These are phyloP conservation scores for Chrysaora quinquecirrha DNA, from an alignment of 30 jellyfish, hydroid and myxozoan species.

Conservation along the genomic window DNA sequence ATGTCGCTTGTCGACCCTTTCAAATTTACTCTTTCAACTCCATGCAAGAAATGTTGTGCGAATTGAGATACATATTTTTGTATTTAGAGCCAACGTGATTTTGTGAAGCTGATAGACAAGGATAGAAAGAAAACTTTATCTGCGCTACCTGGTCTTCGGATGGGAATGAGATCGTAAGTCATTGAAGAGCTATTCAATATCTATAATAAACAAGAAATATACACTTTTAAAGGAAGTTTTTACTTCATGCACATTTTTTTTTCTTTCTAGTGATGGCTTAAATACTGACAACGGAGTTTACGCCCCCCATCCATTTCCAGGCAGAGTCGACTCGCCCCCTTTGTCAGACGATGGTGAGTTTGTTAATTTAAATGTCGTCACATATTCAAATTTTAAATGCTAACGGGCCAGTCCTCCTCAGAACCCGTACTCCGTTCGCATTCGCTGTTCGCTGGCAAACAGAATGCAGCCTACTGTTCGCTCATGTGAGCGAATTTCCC, in stretches of 20 bases:
- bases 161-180: slow-evolving; percentile 7
- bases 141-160: slow-evolving; percentile 39
- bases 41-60: not conserved
- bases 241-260: too few species aligned
- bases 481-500: too few species aligned
- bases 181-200: too few species aligned
- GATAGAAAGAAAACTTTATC: slow-evolving; percentile 55
- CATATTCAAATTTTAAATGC: not conserved
- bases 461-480: too few species aligned
- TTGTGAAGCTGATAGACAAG: slow-evolving; percentile 51
- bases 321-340: slow-evolving; percentile 86
- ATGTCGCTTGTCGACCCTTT: too few species aligned
- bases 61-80: not conserved
- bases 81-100: slow-evolving; percentile 57
- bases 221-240: too few species aligned
- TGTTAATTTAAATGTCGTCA: not conserved
- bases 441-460: too few species aligned
- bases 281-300: slow-evolving; percentile 85
- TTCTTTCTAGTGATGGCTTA: slow-evolving; percentile 47
- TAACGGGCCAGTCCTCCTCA: too few species aligned
- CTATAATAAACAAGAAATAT: too few species aligned
- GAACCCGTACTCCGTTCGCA: too few species aligned
- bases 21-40: not conserved
- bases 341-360: slow-evolving; percentile 85
- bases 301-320: slow-evolving; percentile 78